A percentile compares a stretch with the other conserved stretches of the same genome.
Evolutionary conservation across 2,113 vertebrate genomes (phyloP).

Genomic region (Merops nubicus): DNA sequence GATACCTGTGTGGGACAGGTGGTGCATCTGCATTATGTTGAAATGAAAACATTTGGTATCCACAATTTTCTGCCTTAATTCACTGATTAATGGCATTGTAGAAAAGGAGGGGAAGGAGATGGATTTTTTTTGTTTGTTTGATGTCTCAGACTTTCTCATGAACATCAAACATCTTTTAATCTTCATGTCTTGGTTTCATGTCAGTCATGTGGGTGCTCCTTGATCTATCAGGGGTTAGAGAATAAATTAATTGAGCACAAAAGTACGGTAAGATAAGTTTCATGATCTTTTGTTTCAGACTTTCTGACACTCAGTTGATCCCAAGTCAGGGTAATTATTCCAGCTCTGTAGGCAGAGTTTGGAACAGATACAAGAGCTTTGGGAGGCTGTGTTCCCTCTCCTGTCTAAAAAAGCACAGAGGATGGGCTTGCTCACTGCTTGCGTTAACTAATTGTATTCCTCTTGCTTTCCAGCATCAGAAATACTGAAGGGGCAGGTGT

Average conservation of each 20-base stretch:
- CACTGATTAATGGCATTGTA: not conserved
- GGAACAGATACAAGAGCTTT: not conserved
- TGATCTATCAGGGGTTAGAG: not conserved
- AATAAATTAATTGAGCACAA: not conserved
- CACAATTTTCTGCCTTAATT: not conserved
- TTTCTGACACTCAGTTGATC: not conserved
- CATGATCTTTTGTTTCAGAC: not conserved
- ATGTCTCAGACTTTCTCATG: not conserved
- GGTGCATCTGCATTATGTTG: rapidly evolving
- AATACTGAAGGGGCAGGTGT: not conserved
- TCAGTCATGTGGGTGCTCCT: not conserved
- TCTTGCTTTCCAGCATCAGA: not conserved
- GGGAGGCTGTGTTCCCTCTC: not conserved
- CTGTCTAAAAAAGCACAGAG: not conserved
- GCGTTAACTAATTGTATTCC: not conserved
- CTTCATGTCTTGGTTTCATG: not conserved
- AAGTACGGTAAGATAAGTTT: not conserved
- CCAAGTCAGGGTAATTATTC: not conserved
- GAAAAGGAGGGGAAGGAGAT: not conserved
- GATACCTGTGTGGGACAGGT: rapidly evolving
- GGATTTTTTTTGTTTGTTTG: not conserved
- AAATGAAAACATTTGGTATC: not conserved
- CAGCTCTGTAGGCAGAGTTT: not conserved
- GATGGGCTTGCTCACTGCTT: not conserved
- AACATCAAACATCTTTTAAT: not conserved